These are phyloP conservation scores for Acleris emargana DNA, from an alignment of 2,888 invertebrate genomes.

Conservation along the genomic window DNA sequence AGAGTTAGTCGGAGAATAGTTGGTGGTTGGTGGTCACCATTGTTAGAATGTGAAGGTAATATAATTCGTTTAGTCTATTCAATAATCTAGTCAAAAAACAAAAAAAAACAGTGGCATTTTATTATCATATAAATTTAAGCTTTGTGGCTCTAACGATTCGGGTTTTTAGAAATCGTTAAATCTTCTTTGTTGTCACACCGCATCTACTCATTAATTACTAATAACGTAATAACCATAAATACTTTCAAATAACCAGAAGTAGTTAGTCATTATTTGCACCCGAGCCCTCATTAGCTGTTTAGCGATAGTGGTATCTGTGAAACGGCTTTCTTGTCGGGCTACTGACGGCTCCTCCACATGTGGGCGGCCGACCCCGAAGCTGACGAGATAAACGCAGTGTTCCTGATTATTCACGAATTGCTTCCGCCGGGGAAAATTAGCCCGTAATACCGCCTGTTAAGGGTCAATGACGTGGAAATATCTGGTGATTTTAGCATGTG, in stretches of 20 bases:
- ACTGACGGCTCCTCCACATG: slow-evolving; percentile 26
- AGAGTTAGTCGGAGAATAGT: not conserved
- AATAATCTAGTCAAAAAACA: too few species aligned
- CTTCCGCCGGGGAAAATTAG: slow-evolving; percentile 16
- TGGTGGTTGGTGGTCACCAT: not conserved
- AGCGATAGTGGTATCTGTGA: slow-evolving; percentile 9
- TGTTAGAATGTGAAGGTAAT: not conserved
- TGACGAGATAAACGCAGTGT: slow-evolving; percentile 54
- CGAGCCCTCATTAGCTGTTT: slow-evolving; percentile 9
- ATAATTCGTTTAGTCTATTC: too few species aligned
- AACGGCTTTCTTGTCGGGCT: slow-evolving; percentile 7
- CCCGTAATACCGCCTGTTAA: slow-evolving; percentile 10
- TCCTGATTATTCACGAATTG: slow-evolving; percentile 40
- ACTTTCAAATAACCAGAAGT: slow-evolving; percentile 3
- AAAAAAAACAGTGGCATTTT: too few species aligned
- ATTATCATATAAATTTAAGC: too few species aligned
- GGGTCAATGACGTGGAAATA: not conserved
- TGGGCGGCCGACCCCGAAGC: slow-evolving; percentile 54
- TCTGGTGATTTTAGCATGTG: too few species aligned
- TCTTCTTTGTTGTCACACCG: too few species aligned
- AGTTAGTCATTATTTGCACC: slow-evolving; percentile 1
- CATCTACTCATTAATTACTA: too few species aligned
- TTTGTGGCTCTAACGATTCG: too few species aligned
- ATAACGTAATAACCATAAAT: not conserved
- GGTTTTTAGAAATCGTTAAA: too few species aligned